Evolutionary conservation across 2,797 vertebrate species (phyloP).

Genomic region (Sylvilagus floridanus): DNA sequence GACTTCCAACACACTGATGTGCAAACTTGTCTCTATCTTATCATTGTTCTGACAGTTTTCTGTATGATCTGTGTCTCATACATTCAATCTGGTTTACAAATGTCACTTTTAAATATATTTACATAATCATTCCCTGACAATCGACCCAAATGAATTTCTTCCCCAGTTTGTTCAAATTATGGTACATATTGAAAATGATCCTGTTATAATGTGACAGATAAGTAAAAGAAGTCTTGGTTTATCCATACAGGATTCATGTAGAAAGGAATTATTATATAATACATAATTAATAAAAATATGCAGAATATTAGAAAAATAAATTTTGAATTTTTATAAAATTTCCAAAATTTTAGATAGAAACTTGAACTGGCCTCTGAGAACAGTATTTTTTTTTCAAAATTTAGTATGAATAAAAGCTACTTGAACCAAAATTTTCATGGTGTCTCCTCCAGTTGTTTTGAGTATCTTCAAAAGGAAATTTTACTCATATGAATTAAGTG

Average conservation of each 20-base stretch:
- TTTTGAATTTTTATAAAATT: not conserved
- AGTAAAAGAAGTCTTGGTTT: accelerated
- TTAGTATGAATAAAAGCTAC: not conserved
- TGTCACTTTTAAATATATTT: not conserved
- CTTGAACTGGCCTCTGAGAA: not conserved
- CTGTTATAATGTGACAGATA: not conserved
- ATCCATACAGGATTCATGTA: not conserved
- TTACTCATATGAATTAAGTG: not conserved
- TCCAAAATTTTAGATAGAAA: slow-evolving; percentile 5
- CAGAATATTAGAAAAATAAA: not conserved
- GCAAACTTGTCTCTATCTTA: not conserved
- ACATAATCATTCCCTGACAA: not conserved
- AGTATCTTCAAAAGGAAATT: not conserved
- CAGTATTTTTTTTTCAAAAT: not conserved
- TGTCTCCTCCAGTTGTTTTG: not conserved
- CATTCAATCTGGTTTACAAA: not conserved
- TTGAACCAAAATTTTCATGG: not conserved
- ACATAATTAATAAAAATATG: not conserved
- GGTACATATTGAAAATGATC: not conserved
- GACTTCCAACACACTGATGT: not conserved
- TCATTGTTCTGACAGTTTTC: not conserved
- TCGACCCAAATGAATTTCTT: not conserved
- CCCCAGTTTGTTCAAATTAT: not conserved
- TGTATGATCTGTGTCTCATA: not conserved
- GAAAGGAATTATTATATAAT: not conserved